phyloP scores from a whole-genome alignment of 2,113 vertebrate species.

The Mionectes macconnelli region DNA sequence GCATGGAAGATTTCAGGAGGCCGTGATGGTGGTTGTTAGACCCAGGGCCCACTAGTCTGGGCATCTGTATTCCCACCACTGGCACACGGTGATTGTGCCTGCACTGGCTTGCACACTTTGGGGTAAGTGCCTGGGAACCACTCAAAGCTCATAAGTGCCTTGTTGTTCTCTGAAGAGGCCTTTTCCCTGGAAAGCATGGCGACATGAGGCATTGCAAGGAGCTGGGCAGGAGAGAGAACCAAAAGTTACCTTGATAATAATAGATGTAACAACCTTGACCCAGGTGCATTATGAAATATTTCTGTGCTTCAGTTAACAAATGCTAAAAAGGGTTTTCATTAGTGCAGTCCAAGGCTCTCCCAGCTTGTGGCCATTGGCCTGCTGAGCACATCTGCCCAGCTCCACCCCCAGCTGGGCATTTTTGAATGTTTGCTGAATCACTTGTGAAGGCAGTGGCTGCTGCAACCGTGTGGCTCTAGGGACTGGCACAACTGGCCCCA shows the following conservation, averaged over 20 bases:
- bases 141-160: neutral
- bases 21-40: neutral
- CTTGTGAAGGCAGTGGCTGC: neutral
- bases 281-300: neutral
- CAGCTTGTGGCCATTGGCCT: neutral
- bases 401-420: neutral
- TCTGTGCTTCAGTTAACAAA: slow-evolving; percentile 11
- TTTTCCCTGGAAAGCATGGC: neutral
- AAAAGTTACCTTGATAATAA: neutral
- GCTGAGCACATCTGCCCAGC: slow-evolving; percentile 26
- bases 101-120: neutral
- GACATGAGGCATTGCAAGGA: neutral
- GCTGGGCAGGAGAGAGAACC: neutral
- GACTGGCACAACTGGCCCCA: neutral
- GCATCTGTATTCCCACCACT: neutral
- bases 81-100: neutral
- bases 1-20: neutral
- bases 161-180: neutral
- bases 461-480: neutral
- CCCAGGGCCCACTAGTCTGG: rapidly evolving
- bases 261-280: neutral
- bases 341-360: neutral
- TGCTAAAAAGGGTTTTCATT: slow-evolving; percentile 16
- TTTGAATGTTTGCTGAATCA: neutral
- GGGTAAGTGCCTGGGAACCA: neutral